Conservation (phyloP, 1,140 invertebrate species). For the Drosophila pseudoananassae region DNA sequence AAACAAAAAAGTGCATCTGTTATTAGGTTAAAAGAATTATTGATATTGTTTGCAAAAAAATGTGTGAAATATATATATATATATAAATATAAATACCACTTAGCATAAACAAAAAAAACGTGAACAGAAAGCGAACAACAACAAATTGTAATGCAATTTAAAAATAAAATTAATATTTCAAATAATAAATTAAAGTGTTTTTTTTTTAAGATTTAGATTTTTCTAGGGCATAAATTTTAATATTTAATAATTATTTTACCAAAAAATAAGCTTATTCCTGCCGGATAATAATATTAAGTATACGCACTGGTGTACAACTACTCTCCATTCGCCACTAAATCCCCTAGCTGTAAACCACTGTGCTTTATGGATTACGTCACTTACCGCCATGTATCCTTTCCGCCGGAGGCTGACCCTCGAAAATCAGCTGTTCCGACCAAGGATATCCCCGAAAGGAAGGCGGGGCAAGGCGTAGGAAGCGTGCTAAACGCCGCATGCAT, state of each 20-base stretch:
- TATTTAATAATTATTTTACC: too few species aligned
- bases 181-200: conserved; percentile 35
- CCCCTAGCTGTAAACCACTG: conserved; percentile 10
- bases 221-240: too few species aligned
- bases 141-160: conserved; percentile 78
- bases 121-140: conserved; percentile 52
- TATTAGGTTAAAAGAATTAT: conserved; percentile 79
- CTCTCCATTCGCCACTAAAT: background rate
- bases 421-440: conserved; percentile 57
- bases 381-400: conserved; percentile 59
- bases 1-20: conserved; percentile 61
- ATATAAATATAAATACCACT: conserved; percentile 58
- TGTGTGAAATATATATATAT: conserved; percentile 68
- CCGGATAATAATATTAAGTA: background rate
- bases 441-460: conserved; percentile 3
- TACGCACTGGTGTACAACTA: background rate
- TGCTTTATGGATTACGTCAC: conserved; percentile 66
- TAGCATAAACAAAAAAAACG: conserved; percentile 63
- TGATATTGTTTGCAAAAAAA: conserved; percentile 78
- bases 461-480: background rate
- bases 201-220: background rate
- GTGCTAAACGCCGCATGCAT: conserved; percentile 33
- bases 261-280: too few species aligned
- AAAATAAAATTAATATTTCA: conserved; percentile 80
- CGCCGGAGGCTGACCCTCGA: conserved; percentile 37